Evolutionary conservation across 92 coral and sea anemone species (phyloP).

Genomic region (Muricea muricata): DNA sequence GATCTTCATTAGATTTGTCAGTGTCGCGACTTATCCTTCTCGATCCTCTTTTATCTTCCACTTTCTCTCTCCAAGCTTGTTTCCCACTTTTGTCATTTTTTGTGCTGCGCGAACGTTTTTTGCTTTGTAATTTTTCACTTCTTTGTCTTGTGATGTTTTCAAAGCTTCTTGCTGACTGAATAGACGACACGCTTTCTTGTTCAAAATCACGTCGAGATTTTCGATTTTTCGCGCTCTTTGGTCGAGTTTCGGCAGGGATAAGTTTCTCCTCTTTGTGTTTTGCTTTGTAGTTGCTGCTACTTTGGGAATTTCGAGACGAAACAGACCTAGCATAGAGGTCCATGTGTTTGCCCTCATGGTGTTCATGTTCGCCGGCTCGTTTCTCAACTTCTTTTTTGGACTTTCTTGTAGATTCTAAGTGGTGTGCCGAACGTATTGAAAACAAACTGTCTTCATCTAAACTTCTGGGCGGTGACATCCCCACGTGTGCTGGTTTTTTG

Average conservation of each 20-base stretch:
- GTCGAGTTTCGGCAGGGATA: not conserved
- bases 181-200: constrained; percentile 14
- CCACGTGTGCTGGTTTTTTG: not conserved
- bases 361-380: constrained; percentile 71
- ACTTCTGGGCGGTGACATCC: constrained; percentile 26
- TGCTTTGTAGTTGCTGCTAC: constrained; percentile 12
- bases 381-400: not conserved
- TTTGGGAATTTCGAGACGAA: constrained; percentile 42
- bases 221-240: constrained; percentile 23
- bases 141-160: constrained; percentile 6
- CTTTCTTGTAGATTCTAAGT: constrained; percentile 16
- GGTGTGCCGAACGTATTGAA: constrained; percentile 44
- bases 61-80: constrained; percentile 19
- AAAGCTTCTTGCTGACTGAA: constrained; percentile 30
- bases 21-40: constrained; percentile 45
- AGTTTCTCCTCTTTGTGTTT: constrained; percentile 30
- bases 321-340: constrained; percentile 45
- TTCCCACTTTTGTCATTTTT: constrained; percentile 64
- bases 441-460: not conserved
- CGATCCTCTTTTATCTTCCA: constrained; percentile 5
- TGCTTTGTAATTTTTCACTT: constrained; percentile 5
- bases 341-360: constrained; percentile 26
- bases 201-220: constrained; percentile 38
- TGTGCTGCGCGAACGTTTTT: constrained; percentile 44
- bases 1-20: constrained; percentile 68